These are phyloP conservation scores for Nesoenas mayeri DNA, from an alignment of 2,113 vertebrate genomes.

Conservation along the genomic window DNA sequence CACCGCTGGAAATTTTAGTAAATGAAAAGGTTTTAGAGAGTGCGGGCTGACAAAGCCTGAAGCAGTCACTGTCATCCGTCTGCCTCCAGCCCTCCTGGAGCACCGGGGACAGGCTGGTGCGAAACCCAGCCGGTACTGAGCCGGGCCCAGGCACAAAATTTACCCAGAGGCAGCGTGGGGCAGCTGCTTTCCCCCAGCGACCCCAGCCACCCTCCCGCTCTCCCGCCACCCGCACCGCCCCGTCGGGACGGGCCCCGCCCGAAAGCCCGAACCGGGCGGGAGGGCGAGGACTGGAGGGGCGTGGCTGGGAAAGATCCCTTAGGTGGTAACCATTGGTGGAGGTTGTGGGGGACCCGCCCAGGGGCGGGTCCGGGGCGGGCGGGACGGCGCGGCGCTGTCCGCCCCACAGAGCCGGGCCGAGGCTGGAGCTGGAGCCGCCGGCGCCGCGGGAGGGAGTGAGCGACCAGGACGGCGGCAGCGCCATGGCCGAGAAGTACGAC, in stretches of 20 bases:
- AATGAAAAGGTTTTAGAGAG: fast-evolving
- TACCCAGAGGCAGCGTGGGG: fast-evolving
- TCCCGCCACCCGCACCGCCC: fast-evolving
- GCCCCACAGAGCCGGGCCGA: background rate
- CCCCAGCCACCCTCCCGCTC: too few relatives aligned
- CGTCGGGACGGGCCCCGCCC: background rate
- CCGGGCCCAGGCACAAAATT: fast-evolving
- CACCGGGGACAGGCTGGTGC: background rate
- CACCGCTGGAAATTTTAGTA: background rate
- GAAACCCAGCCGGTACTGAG: too few relatives aligned
- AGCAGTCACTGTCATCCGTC: too few relatives aligned
- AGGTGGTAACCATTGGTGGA: fast-evolving
- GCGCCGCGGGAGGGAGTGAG: background rate
- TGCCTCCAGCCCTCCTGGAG: background rate
- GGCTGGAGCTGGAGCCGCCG: background rate
- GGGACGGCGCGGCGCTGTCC: background rate
- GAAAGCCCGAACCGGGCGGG: too few relatives aligned
- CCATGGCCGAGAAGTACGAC: conserved; percentile 13
- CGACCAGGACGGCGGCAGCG: background rate
- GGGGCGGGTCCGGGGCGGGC: background rate
- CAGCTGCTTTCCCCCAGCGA: fast-evolving
- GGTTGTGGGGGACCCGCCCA: fast-evolving
- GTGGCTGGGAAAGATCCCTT: fast-evolving
- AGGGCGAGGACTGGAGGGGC: fast-evolving
- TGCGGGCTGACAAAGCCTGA: fast-evolving